Evolutionary conservation across 64 coral and sea anemone species (phyloP), one percentile per base, ranked within the genome.

Genomic region (Pocillopora damicornis): DNA sequence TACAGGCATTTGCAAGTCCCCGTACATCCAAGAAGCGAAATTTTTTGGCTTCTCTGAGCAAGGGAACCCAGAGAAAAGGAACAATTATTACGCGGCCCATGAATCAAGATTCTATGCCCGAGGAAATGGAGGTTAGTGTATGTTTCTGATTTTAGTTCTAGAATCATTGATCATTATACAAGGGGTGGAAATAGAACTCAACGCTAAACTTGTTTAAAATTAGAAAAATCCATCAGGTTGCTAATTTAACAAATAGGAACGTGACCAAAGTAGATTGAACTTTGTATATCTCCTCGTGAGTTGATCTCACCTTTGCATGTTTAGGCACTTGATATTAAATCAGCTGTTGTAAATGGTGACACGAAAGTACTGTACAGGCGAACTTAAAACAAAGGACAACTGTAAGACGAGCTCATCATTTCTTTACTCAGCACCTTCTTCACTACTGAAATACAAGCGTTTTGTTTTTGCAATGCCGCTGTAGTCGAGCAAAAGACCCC

Each of bases 11-110:
- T 7, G 81, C 65, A 17, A 84, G 81, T 26, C 81, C 81, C 58
- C 81, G 81, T 9, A 71, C 81, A 0, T 84, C 81, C 15, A 84
- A 84, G 22, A 84, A 58, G 37, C 35, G 63, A 20, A 84, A 20
- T 57, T 84, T 84, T 84, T 65, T 84, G 37, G 63, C 38, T 69
- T 42, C 81, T 26, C 13, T 84, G 17, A 84, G 65, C 81, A 84
- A 71, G 20, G 81, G 81, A 17, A 6, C 81, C 18, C 42, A 38
- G 62, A 84, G 37, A 72, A 84, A 45, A 26, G 81, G 81, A 30
- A 84, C 81, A 2, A 22, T 84, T 12, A 84, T 84, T 4, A 84
- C 81, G 8, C 63, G 81, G 37, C 81, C 81, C 17, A 69, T 84
- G 35, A 84, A 84, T 17, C 63, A 72, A 42, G 81, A 84, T n/a